Percentiles rank a stretch among this genome's conserved stretches.
Evolutionary conservation across 2,888 invertebrate species (phyloP).

Genomic region (Psylliodes chrysocephalus): DNA sequence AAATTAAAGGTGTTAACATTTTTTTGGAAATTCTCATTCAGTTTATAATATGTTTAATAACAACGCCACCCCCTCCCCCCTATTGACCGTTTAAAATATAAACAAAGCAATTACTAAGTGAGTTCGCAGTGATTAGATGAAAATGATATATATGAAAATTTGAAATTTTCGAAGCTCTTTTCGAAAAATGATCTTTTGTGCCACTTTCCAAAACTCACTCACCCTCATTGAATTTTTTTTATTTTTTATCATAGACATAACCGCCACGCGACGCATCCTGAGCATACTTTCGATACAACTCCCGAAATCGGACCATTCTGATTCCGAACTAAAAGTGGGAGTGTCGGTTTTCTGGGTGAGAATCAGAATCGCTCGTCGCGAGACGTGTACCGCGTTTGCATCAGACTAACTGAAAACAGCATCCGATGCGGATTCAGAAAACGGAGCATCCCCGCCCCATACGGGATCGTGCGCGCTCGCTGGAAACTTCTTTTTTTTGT

Average conservation of each 20-base stretch:
- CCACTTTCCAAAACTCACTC: slow-evolving; percentile 23
- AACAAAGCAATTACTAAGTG: too few relatives aligned
- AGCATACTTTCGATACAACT: slow-evolving; percentile 5
- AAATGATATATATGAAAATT: too few relatives aligned
- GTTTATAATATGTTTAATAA: too few relatives aligned
- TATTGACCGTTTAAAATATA: too few relatives aligned
- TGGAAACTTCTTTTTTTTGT: slow-evolving; percentile 26
- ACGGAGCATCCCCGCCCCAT: slow-evolving; percentile 55
- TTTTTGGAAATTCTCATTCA: too few relatives aligned
- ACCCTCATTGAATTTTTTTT: slow-evolving; percentile 21
- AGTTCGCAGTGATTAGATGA: too few relatives aligned
- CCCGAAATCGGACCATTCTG: slow-evolving; percentile 14
- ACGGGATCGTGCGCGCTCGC: slow-evolving; percentile 42
- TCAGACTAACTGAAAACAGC: slow-evolving; percentile 39
- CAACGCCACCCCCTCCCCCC: too few relatives aligned
- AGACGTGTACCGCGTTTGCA: slow-evolving; percentile 19
- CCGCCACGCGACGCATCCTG: not conserved
- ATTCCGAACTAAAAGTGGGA: slow-evolving; percentile 45
- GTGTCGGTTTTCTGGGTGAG: slow-evolving; percentile 43
- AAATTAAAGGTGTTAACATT: too few relatives aligned
- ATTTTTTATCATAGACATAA: not conserved
- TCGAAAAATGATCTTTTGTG: not conserved
- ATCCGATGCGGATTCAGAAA: slow-evolving; percentile 53
- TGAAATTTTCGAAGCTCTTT: too few relatives aligned
- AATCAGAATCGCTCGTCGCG: slow-evolving; percentile 39